phyloP scores from a whole-genome alignment of 2,888 invertebrate genomes.

The Neoscelio sp. region DNA sequence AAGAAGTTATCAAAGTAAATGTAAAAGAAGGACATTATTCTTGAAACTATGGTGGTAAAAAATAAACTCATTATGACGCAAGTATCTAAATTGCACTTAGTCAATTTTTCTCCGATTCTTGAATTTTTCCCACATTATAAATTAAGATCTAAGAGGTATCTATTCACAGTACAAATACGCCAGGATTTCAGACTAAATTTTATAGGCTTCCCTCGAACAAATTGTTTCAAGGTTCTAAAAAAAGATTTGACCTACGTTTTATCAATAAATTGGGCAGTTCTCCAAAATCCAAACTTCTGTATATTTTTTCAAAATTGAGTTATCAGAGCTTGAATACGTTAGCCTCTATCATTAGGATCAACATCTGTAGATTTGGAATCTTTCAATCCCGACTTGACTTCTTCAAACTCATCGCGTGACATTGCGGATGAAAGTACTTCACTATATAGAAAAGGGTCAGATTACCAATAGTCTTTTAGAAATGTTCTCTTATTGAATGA shows the following conservation, averaged over 20 bases:
- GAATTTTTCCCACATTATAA: conserved; percentile 60
- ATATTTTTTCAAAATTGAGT: neutral
- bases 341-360: neutral
- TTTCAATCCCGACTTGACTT: conserved; percentile 57
- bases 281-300: neutral
- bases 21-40: conserved; percentile 34
- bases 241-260: conserved; percentile 58
- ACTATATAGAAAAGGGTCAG: conserved; percentile 54
- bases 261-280: conserved; percentile 51
- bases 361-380: conserved; percentile 49
- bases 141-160: conserved; percentile 56
- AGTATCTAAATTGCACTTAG: conserved; percentile 51
- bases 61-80: conserved; percentile 63
- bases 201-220: conserved; percentile 59
- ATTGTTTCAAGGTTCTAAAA: conserved; percentile 59
- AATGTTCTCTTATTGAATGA: conserved; percentile 55
- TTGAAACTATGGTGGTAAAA: conserved; percentile 44
- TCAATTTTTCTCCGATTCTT: conserved; percentile 18
- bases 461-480: conserved; percentile 57
- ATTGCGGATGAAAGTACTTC: conserved; percentile 51
- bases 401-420: conserved; percentile 54
- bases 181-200: conserved; percentile 61
- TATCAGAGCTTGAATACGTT: neutral
- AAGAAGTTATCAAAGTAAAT: conserved; percentile 63
- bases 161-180: conserved; percentile 53